Evolutionary conservation across 2,113 vertebrate genomes (phyloP).

Genomic region (Sceloporus tristichus): DNA sequence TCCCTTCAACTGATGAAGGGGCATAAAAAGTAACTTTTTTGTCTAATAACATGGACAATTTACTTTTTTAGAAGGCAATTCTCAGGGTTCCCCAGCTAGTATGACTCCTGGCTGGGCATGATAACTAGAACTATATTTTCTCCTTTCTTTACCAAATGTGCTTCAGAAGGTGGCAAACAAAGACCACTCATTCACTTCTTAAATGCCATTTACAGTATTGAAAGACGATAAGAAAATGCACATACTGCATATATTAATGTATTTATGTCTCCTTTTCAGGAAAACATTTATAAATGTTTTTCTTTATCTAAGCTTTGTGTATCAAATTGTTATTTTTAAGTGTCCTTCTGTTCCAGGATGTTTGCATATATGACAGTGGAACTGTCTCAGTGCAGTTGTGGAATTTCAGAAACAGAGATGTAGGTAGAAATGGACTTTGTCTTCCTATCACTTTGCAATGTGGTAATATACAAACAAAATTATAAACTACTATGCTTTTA

Average conservation of each 20-base stretch:
- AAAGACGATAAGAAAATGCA: background rate
- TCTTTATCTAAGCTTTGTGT: constrained; percentile 57
- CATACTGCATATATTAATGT: background rate
- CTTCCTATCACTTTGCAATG: too few species aligned
- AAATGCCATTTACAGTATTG: background rate
- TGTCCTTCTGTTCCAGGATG: constrained; percentile 37
- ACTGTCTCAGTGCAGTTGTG: background rate
- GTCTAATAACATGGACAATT: too few species aligned
- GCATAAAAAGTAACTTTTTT: too few species aligned
- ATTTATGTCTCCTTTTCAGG: constrained; percentile 54
- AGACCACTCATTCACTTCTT: background rate
- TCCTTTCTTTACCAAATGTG: background rate
- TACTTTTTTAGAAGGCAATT: too few species aligned
- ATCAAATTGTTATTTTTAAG: constrained; percentile 65
- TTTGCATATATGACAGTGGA: constrained; percentile 18
- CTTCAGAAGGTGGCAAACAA: background rate
- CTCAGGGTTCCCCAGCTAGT: too few species aligned
- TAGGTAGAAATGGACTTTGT: background rate
- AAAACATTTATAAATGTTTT: constrained; percentile 64
- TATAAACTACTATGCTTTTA: too few species aligned
- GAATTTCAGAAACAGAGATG: background rate
- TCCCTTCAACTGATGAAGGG: too few species aligned
- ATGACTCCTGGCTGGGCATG: too few species aligned
- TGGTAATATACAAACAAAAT: too few species aligned
- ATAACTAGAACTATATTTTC: background rate